A percentile compares a stretch with the other conserved stretches of the same genome.
These are phyloP conservation scores for Acanthopagrus latus DNA, from an alignment of 2,797 vertebrate genomes.

Conservation along the genomic window DNA sequence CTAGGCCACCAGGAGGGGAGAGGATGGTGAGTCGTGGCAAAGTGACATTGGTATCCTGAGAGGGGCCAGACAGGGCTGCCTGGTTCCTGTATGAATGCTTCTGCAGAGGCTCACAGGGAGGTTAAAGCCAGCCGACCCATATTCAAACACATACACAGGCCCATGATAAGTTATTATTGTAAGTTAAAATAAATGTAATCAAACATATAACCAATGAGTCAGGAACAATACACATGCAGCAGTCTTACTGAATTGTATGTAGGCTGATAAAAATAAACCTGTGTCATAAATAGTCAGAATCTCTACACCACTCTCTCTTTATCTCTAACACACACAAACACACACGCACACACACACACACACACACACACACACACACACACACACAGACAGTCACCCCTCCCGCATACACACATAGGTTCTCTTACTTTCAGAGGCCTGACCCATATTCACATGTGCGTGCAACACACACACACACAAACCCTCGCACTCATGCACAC, in stretches of 20 bases:
- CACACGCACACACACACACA: neutral
- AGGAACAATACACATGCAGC: constrained; percentile 7
- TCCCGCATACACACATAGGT: constrained; percentile 17
- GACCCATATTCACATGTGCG: constrained; percentile 70
- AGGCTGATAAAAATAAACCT: constrained; percentile 69
- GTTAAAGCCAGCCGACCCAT: constrained; percentile 51
- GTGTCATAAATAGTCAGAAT: constrained; percentile 51
- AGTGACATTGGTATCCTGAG: constrained; percentile 82
- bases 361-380: constrained; percentile 21
- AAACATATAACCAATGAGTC: constrained; percentile 23
- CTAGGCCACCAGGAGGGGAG: constrained; percentile 77
- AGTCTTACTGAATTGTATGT: constrained; percentile 17
- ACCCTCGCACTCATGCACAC: constrained; percentile 32
- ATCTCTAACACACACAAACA: neutral
- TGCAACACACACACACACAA: constrained; percentile 28
- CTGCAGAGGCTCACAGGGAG: constrained; percentile 17
- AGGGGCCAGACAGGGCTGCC: constrained; percentile 54
- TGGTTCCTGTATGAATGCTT: constrained; percentile 47
- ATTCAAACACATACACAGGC: constrained; percentile 38
- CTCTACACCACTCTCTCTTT: constrained; percentile 34
- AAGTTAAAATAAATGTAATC: constrained; percentile 2
- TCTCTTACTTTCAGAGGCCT: constrained; percentile 62
- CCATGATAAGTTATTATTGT: neutral
- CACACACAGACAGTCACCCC: constrained; percentile 17
- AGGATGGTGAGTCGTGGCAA: constrained; percentile 66